These are phyloP conservation scores for Agrotis segetum DNA, from an alignment of 2,888 invertebrate species.

Conservation along the genomic window DNA sequence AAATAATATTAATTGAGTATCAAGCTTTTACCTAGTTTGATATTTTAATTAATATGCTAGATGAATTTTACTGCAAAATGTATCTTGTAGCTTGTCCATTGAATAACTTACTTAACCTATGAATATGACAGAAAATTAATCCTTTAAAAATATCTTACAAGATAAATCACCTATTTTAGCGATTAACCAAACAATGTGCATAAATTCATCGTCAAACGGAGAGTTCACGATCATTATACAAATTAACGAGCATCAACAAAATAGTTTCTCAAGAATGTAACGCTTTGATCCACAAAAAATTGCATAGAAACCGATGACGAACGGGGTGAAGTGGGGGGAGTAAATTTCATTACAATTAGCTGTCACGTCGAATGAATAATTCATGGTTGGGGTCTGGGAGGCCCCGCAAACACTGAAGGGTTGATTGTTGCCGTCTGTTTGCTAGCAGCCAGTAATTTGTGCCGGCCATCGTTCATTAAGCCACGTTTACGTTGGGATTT, in stretches of 20 bases:
- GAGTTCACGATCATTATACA: constrained; percentile 31
- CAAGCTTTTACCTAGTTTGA: background rate
- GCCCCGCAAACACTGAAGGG: constrained; percentile 87
- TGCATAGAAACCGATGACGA: constrained; percentile 67
- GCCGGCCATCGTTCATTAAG: constrained; percentile 76
- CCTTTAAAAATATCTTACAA: constrained; percentile 6
- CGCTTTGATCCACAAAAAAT: constrained; percentile 49
- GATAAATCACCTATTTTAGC: constrained; percentile 13
- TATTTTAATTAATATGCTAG: background rate
- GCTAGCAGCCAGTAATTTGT: constrained; percentile 80
- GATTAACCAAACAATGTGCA: constrained; percentile 17
- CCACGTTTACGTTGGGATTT: constrained; percentile 66
- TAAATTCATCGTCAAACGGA: constrained; percentile 36
- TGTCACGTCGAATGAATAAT: constrained; percentile 87
- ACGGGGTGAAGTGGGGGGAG: constrained; percentile 71
- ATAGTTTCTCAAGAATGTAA: constrained; percentile 52
- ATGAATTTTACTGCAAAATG: background rate
- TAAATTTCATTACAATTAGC: constrained; percentile 91
- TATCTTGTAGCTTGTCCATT: constrained; percentile 5
- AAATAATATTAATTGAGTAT: too few relatives aligned
- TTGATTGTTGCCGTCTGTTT: constrained; percentile 79
- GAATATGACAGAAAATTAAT: constrained; percentile 1
- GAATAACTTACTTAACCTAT: constrained; percentile 15
- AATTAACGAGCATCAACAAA: constrained; percentile 18
- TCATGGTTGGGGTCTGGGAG: constrained; percentile 78